phyloP scores from a whole-genome alignment of 2,888 invertebrate genomes.

The Brachycybe producta region DNA sequence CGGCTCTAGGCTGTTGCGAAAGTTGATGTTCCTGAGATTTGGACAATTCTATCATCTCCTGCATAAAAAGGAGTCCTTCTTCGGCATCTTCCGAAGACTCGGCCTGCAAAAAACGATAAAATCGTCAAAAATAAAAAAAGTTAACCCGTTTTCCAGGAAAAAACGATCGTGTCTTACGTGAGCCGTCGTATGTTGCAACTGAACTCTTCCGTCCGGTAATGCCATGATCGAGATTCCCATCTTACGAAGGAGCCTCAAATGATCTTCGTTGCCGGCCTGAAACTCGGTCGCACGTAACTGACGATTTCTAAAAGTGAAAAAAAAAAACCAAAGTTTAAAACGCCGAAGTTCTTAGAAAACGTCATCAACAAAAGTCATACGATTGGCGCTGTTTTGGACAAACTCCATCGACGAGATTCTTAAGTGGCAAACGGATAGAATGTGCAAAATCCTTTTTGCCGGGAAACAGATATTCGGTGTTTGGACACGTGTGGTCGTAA shows the following conservation, averaged over 20 bases:
- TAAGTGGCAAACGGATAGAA: slow-evolving; percentile 65
- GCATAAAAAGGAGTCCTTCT: slow-evolving; percentile 88
- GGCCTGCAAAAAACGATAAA: slow-evolving; percentile 46
- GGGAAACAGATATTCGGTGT: slow-evolving; percentile 66
- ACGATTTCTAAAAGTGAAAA: slow-evolving; percentile 18
- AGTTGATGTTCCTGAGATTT: slow-evolving; percentile 49
- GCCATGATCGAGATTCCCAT: slow-evolving; percentile 92
- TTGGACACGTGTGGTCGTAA: slow-evolving; percentile 62
- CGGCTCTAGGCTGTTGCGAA: slow-evolving; percentile 44
- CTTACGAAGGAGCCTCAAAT: slow-evolving; percentile 68
- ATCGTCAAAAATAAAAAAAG: not conserved
- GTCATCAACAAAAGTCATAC: slow-evolving; percentile 18
- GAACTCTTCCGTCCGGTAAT: slow-evolving; percentile 76
- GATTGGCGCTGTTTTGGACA: slow-evolving; percentile 47
- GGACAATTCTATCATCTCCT: slow-evolving; percentile 87
- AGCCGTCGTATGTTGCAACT: slow-evolving; percentile 65
- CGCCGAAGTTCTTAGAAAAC: not conserved
- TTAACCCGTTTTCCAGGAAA: not conserved
- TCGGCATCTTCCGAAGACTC: slow-evolving; percentile 72
- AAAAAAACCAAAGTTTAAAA: slow-evolving; percentile 1
- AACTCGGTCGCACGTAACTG: slow-evolving; percentile 36
- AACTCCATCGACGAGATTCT: slow-evolving; percentile 69
- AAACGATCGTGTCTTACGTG: slow-evolving; percentile 49
- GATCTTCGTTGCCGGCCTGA: slow-evolving; percentile 69
- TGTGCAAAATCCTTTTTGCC: slow-evolving; percentile 40